phyloP scores from a whole-genome alignment of 92 coral and sea anemone species.

The Phenganax marumi region DNA sequence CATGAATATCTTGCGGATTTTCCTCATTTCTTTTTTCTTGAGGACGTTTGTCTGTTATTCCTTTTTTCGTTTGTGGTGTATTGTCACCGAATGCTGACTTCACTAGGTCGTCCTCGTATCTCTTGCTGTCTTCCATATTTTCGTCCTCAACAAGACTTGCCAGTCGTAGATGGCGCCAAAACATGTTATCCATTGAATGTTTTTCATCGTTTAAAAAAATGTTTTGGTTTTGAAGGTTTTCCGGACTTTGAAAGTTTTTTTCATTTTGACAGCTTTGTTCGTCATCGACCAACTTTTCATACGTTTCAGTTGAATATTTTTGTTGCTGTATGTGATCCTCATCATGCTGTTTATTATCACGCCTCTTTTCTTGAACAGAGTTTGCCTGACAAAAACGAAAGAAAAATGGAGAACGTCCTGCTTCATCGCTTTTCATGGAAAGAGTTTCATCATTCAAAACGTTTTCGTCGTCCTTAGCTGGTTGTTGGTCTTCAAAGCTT shows the following conservation, averaged over 20 bases:
- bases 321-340: no score
- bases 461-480: no score
- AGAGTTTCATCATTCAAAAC: no score
- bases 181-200: neutral
- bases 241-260: neutral
- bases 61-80: neutral
- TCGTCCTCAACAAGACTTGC: neutral
- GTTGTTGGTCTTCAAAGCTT: neutral
- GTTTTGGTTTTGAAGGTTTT: neutral
- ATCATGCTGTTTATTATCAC: no score
- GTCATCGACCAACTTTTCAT: no score
- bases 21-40: neutral
- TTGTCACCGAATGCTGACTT: neutral
- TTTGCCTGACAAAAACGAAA: no score
- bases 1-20: neutral
- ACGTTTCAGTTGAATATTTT: no score
- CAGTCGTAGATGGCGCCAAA: constrained; percentile 15
- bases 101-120: neutral
- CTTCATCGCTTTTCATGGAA: no score
- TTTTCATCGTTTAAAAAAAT: neutral
- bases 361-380: no score
- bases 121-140: neutral
- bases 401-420: no score
- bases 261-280: no score
- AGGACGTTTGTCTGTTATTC: neutral